phyloP scores from a whole-genome alignment of 2,888 invertebrate species.

The Drosophila longiperda region DNA sequence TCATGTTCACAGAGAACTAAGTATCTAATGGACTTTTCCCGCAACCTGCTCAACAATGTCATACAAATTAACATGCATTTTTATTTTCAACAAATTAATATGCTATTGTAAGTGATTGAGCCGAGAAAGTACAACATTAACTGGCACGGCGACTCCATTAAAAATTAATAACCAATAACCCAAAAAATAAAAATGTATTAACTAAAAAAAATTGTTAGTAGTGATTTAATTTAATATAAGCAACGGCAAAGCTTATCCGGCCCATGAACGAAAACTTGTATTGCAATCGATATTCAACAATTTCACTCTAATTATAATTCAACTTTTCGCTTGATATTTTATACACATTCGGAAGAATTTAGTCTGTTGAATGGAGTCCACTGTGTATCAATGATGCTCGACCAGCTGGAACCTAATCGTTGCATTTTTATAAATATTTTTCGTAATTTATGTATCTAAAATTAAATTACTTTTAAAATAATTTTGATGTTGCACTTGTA shows the following conservation, averaged over 20 bases:
- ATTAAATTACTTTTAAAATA: too few relatives aligned
- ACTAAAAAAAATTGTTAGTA: background rate
- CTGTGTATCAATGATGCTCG: background rate
- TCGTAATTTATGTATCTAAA: too few relatives aligned
- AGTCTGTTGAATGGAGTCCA: background rate
- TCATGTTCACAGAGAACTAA: conserved; percentile 86
- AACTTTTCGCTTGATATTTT: background rate
- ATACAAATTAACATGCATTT: too few relatives aligned
- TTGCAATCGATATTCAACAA: background rate
- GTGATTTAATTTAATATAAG: background rate
- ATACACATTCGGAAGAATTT: background rate
- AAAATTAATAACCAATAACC: too few relatives aligned
- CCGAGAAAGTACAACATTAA: conserved; percentile 91
- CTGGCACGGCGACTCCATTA: conserved; percentile 86
- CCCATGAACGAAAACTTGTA: background rate
- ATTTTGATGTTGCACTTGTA: too few relatives aligned
- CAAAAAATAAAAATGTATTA: background rate
- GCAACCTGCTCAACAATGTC: conserved; percentile 86
- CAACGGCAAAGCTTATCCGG: background rate
- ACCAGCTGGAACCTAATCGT: too few relatives aligned
- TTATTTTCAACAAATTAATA: too few relatives aligned
- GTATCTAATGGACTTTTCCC: conserved; percentile 87
- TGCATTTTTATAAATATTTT: too few relatives aligned
- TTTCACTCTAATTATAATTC: background rate
- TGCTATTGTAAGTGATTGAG: conserved; percentile 89